Base-by-base conservation (phyloP, 2,113 vertebrate species). In the Aix galericulata region DNA sequence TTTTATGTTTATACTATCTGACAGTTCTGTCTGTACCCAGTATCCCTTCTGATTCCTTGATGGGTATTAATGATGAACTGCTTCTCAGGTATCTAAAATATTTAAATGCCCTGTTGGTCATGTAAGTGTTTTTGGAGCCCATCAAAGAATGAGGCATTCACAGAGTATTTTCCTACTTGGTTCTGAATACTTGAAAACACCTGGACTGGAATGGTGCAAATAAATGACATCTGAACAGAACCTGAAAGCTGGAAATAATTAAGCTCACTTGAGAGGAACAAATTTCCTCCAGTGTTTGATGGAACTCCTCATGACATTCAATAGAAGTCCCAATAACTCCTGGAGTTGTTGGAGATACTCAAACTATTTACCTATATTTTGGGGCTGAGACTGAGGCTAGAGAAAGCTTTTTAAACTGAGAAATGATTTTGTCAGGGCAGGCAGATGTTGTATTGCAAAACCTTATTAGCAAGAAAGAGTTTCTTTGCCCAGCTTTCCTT, bases 161-260 rank as follows among this genome's bases (percentile, higher is more conserved):
- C 36, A 92, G 86, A 68, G 44, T 76, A 2, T 86, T 92, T 94
- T 81, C 48, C 36, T 69, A 9, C 53, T 76, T 0, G 1, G 7
- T 83, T 73, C 86, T 44, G 62, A 89, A 69, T 78, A 91, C 62
- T 79, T 88, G 53, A 62, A 77, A 93, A 78, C 75, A 96, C 88
- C 81, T 93, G 86, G 71, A 9, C 48, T 88, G 44, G 62, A 95
- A 86, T 68, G 88, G 77, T 75, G 69, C 53, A 93, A 95, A 95
- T 79, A 94, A 88, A 93, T 73, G 76, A 58, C 88, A 92, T 85
- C 83, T 88, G 77, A 95, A 90, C 59, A 62, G 81, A 95, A 17
- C 18, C 73, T 62, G 58, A 86, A 94, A 91, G 69, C 88, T 91
- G 82, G 77, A 86, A 94, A 66, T 22, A 31, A 72, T 91, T 86